Conservation (phyloP, 2,113 vertebrate species). For the Anolis sagrei region DNA sequence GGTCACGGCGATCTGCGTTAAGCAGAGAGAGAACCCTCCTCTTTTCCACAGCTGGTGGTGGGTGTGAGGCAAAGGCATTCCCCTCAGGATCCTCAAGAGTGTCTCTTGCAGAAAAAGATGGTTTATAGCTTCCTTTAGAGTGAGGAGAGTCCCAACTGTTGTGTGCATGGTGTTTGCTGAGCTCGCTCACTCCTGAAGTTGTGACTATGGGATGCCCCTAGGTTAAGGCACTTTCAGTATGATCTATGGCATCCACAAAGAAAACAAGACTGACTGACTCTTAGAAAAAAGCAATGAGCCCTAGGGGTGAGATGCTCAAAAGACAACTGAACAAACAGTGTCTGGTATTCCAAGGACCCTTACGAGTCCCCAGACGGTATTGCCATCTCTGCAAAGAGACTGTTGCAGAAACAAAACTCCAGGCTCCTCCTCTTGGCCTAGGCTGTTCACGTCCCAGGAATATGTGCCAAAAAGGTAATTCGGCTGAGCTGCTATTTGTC, state of each 20-base stretch:
- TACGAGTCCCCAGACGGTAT: neutral
- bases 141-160: neutral
- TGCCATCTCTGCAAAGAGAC: neutral
- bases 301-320: slow-evolving; percentile 17
- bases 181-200: slow-evolving; percentile 2
- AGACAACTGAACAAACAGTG: slow-evolving; percentile 7
- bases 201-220: slow-evolving; percentile 16
- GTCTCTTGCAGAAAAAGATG: neutral
- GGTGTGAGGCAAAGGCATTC: neutral
- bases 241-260: slow-evolving; percentile 16
- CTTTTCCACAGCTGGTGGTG: neutral
- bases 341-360: neutral
- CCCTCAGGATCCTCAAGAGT: neutral
- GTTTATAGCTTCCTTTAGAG: neutral
- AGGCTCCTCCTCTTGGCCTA: neutral
- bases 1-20: neutral
- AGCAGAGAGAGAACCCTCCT: neutral
- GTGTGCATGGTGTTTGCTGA: slow-evolving; percentile 19
- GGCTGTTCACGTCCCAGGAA: neutral
- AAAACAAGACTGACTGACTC: neutral
- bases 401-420: neutral
- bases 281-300: neutral
- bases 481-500: slow-evolving; percentile 2
- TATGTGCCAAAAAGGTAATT: slow-evolving; percentile 1
- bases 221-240: slow-evolving; percentile 41